Evolutionary conservation across 2,888 invertebrate species (phyloP).

Genomic region (Octonoba sinensis): DNA sequence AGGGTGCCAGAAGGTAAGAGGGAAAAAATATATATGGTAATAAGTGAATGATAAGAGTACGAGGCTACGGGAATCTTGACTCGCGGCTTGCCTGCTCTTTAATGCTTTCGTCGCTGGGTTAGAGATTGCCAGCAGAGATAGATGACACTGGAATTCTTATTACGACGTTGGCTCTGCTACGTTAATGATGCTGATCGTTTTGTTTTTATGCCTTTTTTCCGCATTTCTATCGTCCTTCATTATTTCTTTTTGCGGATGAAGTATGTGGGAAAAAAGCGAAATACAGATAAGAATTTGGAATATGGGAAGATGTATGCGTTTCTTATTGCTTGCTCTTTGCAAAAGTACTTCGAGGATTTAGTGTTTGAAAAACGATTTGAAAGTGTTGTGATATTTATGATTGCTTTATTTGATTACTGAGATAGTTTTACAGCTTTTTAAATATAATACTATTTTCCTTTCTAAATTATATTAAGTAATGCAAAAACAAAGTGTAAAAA

Average conservation of each 20-base stretch:
- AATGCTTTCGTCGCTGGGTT: conserved; percentile 30
- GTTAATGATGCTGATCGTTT: conserved; percentile 46
- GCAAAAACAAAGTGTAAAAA: too few species aligned
- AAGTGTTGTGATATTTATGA: too few species aligned
- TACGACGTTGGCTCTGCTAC: conserved; percentile 16
- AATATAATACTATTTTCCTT: too few species aligned
- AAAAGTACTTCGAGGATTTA: too few species aligned
- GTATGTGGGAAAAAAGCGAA: too few species aligned
- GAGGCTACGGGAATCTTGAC: conserved; percentile 16
- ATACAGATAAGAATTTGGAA: too few species aligned
- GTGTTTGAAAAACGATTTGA: too few species aligned
- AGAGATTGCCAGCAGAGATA: conserved; percentile 42
- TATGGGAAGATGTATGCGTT: too few species aligned
- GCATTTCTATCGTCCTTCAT: conserved; percentile 21
- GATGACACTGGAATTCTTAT: conserved; percentile 48
- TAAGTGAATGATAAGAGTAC: conserved; percentile 63
- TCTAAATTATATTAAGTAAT: too few species aligned
- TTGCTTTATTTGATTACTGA: too few species aligned
- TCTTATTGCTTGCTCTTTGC: too few species aligned
- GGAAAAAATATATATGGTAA: conserved; percentile 45
- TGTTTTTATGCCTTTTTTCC: conserved; percentile 10
- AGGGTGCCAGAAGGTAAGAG: conserved; percentile 38
- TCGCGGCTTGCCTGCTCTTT: conserved; percentile 8
- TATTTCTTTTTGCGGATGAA: conserved; percentile 12
- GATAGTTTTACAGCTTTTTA: too few species aligned